Evolutionary conservation across 2,888 invertebrate species (phyloP), one percentile per base, ranked within the genome.

Genomic region (Chironomus riparius): DNA sequence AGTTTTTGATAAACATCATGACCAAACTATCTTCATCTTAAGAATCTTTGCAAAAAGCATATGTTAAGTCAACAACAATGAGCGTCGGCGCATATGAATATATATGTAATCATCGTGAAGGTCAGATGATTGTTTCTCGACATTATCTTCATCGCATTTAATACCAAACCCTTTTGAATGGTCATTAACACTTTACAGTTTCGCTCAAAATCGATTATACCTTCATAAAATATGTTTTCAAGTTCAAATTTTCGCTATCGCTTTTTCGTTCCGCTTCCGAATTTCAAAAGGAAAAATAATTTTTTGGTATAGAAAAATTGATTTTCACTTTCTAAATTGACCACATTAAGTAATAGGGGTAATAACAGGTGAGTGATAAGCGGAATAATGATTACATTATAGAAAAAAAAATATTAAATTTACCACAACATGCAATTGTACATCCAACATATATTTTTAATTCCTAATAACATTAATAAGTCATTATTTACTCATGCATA

Each of bases 391-490:
- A 38, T 38, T 38, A 2, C 38, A 10, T 56, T 56, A 18, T 2
- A 18, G 15, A 7, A 56, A 12, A 7, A 56, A 12, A 68, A 68
- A 1, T 6, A 28, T 38, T 28, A 28, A 47, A 38, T 12, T 15
- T 70, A 38, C 18, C 38, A 56, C 71, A 71, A 71, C 71, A 71
- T 71, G 71, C 71, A 71, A 71, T 71, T 24, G 56, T 7, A 22
- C 21, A 24, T 18, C 56, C 50, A 22, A 22, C 15, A 70, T 21
- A 22, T 24, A 18, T 70, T 50, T 24, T 24, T 24, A 22, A 21
- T 48, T 22, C 5, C 72, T 38, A 28, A 28, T 38, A 61, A 72
- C 13, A 38, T n/a, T 15, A 18, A 61, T 56, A 13, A 47, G 22
- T 65, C 13, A 65, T n/a, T n/a, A n/a, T 18, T 22, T 22, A 28